Percentiles rank a stretch among this genome's conserved stretches.
Conservation (phyloP, 2,888 invertebrate genomes). For the Nemoura dubitans region DNA sequence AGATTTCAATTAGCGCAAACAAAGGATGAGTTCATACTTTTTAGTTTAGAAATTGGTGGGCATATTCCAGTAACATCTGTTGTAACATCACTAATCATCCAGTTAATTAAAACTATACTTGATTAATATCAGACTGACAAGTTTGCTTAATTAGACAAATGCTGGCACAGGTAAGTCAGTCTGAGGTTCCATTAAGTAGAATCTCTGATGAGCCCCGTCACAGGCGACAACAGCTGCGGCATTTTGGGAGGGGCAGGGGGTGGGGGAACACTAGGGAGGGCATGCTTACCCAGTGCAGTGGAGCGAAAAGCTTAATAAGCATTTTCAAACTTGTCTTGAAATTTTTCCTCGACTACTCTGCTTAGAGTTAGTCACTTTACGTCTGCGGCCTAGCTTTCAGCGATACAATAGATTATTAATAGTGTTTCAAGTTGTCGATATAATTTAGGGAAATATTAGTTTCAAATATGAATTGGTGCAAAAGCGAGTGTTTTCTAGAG, state of each 20-base stretch:
- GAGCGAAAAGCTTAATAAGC: background rate
- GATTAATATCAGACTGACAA: slow-evolving; percentile 40
- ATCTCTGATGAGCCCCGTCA: background rate
- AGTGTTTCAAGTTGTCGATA: background rate
- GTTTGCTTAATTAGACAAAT: slow-evolving; percentile 30
- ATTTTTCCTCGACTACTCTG: background rate
- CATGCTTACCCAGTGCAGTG: background rate
- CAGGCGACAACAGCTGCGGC: slow-evolving; percentile 13
- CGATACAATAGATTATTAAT: background rate
- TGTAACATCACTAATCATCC: slow-evolving; percentile 34
- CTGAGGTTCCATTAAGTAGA: slow-evolving; percentile 8
- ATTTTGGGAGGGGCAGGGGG: background rate
- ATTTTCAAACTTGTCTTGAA: background rate
- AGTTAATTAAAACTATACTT: slow-evolving; percentile 36
- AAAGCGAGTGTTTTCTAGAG: background rate
- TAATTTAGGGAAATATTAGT: background rate
- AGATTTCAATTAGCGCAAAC: background rate
- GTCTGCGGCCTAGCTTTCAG: background rate
- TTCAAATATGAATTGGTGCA: background rate
- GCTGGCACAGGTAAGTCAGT: slow-evolving; percentile 24
- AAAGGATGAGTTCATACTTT: background rate
- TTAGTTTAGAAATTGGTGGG: slow-evolving; percentile 1
- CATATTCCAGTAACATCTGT: slow-evolving; percentile 22
- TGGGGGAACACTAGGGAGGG: background rate
- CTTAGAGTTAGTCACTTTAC: background rate